Conservation (phyloP, 2,888 invertebrate genomes). For the Dasysyrphus albostriatus region DNA sequence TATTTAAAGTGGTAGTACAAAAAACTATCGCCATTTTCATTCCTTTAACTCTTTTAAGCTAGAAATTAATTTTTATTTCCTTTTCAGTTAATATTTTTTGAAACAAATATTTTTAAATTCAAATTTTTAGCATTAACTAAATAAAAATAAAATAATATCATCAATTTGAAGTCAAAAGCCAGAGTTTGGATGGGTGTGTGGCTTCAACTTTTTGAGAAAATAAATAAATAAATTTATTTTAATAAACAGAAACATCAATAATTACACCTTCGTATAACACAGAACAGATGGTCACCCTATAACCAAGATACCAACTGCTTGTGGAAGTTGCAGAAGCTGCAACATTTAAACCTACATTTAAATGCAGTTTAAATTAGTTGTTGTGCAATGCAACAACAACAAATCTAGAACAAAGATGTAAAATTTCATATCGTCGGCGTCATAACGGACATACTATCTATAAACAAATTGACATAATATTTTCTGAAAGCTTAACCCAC, state of each 20-base stretch:
- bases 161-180: too few species aligned
- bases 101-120: too few species aligned
- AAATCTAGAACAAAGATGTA: slow-evolving; percentile 3
- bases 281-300: background rate
- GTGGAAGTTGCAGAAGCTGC: slow-evolving; percentile 1
- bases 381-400: background rate
- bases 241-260: too few species aligned
- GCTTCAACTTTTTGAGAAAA: background rate
- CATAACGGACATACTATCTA: background rate
- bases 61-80: too few species aligned
- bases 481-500: background rate
- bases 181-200: too few species aligned
- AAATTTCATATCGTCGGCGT: background rate
- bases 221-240: too few species aligned
- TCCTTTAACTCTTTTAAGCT: too few species aligned
- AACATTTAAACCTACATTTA: slow-evolving; percentile 50
- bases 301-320: background rate
- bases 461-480: slow-evolving; percentile 10
- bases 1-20: too few species aligned
- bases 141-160: too few species aligned
- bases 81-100: too few species aligned
- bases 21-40: too few species aligned
- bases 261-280: background rate
- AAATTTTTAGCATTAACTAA: too few species aligned
- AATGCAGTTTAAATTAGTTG: slow-evolving; percentile 63